phyloP scores from a whole-genome alignment of 2,888 invertebrate species.

The Rotaria macrura region DNA sequence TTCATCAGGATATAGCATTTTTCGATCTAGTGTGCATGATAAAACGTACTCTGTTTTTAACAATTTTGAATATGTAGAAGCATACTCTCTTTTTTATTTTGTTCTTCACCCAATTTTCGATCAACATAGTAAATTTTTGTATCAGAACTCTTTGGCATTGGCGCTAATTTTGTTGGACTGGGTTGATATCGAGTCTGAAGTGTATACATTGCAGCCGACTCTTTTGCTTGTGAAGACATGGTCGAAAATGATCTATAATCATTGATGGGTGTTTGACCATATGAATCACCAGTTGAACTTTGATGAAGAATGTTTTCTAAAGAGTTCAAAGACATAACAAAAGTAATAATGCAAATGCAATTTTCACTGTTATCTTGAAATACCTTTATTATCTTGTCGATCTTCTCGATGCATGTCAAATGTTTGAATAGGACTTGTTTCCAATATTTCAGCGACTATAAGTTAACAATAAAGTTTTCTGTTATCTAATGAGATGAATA shows the following conservation, averaged over 20 bases:
- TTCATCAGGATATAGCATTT: not conserved
- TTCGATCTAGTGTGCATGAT: not conserved
- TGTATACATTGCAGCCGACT: not conserved
- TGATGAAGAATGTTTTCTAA: not conserved
- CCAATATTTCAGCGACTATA: not conserved
- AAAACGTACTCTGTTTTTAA: not conserved
- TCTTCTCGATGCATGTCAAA: not conserved
- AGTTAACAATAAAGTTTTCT: not conserved
- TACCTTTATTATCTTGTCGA: not conserved
- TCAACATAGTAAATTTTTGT: not conserved
- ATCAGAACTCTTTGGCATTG: not conserved
- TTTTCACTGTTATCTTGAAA: not conserved
- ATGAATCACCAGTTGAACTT: not conserved
- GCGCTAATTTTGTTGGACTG: not conserved
- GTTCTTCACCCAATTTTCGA: not conserved
- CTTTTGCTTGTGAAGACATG: not conserved
- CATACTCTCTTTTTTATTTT: not conserved
- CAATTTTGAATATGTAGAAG: too few species aligned
- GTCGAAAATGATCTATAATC: not conserved
- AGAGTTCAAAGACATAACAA: not conserved
- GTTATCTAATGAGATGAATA: too few species aligned
- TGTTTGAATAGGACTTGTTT: not conserved
- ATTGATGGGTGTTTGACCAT: not conserved
- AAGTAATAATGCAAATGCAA: not conserved
- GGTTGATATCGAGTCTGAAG: not conserved